These are phyloP conservation scores for Sitobion miscanthi DNA, from an alignment of 1,140 invertebrate genomes.

Conservation along the genomic window DNA sequence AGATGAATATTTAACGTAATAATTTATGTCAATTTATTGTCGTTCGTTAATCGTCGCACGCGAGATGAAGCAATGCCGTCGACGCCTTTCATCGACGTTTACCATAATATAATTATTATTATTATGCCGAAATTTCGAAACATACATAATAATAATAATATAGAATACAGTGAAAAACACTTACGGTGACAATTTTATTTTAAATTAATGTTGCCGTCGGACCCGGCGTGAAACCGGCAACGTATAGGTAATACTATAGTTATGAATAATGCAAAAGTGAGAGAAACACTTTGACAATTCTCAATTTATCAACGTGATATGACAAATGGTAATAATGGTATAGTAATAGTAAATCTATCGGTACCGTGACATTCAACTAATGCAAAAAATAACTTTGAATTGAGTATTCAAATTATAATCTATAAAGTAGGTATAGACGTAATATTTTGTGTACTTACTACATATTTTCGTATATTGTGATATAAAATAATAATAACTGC, in stretches of 20 bases:
- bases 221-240: not conserved
- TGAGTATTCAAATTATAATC: too few species aligned
- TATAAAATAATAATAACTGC: not conserved
- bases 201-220: conserved; percentile 2
- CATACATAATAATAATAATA: not conserved
- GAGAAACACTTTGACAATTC: not conserved
- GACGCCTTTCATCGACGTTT: not conserved
- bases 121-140: conserved; percentile 5
- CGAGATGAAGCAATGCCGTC: not conserved
- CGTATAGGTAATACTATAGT: not conserved
- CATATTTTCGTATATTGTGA: not conserved
- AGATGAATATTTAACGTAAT: not conserved
- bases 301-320: not conserved
- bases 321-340: not conserved
- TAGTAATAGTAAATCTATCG: not conserved
- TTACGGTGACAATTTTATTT: conserved; percentile 3
- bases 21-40: not conserved
- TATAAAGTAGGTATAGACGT: too few species aligned
- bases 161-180: not conserved
- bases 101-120: not conserved
- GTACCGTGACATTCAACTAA: not conserved
- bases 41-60: not conserved
- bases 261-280: not conserved
- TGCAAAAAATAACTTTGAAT: not conserved
- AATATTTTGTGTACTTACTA: not conserved